Evolutionary conservation across 2,888 invertebrate species (phyloP).

Genomic region (Eumerus sabulonum): DNA sequence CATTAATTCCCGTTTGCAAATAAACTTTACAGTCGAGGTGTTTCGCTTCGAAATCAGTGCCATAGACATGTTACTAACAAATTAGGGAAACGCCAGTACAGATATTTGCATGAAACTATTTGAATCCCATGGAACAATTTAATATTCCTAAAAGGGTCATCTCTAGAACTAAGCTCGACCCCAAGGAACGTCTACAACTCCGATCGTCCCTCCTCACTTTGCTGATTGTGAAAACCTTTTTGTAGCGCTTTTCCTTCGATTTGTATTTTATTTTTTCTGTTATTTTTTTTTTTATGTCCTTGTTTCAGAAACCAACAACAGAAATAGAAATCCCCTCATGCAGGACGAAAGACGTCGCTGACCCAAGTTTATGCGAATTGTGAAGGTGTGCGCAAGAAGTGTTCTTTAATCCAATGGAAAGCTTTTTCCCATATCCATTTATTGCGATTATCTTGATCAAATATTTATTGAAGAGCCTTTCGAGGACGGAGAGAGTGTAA

Average conservation of each 20-base stretch:
- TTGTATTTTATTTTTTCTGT: conserved; percentile 59
- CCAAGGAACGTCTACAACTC: background rate
- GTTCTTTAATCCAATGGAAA: conserved; percentile 63
- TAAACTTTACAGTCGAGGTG: background rate
- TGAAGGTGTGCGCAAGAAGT: conserved; percentile 47
- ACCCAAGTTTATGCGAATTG: background rate
- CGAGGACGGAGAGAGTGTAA: conserved; percentile 6
- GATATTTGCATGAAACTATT: conserved; percentile 44
- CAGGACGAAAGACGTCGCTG: conserved; percentile 9
- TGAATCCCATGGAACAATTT: conserved; percentile 61
- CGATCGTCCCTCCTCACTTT: background rate
- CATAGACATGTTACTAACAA: conserved; percentile 24
- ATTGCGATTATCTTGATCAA: conserved; percentile 66
- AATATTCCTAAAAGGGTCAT: conserved; percentile 67
- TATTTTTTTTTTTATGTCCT: conserved; percentile 8
- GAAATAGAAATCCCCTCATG: conserved; percentile 52
- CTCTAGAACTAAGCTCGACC: conserved; percentile 21
- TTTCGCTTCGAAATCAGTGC: conserved; percentile 18
- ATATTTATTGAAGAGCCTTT: conserved; percentile 58
- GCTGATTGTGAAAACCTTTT: conserved; percentile 65
- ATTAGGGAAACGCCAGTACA: conserved; percentile 53
- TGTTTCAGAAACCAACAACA: conserved; percentile 28
- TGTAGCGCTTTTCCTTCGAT: conserved; percentile 58
- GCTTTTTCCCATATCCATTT: conserved; percentile 56
- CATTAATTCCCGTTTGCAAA: no score